Evolutionary conservation across 2,888 invertebrate species (phyloP), one percentile per base, ranked within the genome.

Genomic region (Folsomia candida): DNA sequence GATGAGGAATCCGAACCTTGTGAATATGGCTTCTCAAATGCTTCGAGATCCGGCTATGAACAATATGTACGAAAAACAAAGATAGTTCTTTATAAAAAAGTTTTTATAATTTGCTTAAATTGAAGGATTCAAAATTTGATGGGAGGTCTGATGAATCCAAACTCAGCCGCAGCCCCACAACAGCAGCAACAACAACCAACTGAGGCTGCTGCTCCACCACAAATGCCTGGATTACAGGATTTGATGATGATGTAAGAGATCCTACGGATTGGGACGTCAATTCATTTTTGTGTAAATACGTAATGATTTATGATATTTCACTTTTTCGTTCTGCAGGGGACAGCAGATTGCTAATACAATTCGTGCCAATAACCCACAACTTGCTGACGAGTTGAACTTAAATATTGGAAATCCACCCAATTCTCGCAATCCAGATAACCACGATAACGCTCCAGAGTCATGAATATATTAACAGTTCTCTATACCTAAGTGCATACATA

Each of bases 21-120:
- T 94, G 83, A 90, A 89, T 80, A 91, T 94, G 90, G 93, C 93
- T 2, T 88, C 90, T 4, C 90, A 91, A 81, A 89, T 94, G 89
- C 86, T 94, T 79, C 86, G 88, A n/a, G 91, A 94, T 84, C 93
- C 93, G 18, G 88, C 88, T 77, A 91, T 94, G 87, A 90, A 91
- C 81, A 89, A 89, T 81, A 86, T 92, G 86, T 85, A 82, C 83
- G 83, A 81, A 57, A 14, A 9, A 4, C 3, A 57, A 47, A 20
- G 11, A 4, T 65, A 26, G 18, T 65, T 20, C 22, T 66, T 9
- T 47, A n/a, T n/a, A n/a, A n/a, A n/a, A n/a, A n/a, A n/a, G n/a
- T n/a, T n/a, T n/a, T n/a, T n/a, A n/a, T n/a, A n/a, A n/a, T n/a
- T n/a, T n/a, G n/a, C n/a, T 63, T 47, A 63, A 51, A n/a, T 25